Evolutionary conservation across 92 coral and sea anemone genomes (phyloP).

Genomic region (Bergia sp.): DNA sequence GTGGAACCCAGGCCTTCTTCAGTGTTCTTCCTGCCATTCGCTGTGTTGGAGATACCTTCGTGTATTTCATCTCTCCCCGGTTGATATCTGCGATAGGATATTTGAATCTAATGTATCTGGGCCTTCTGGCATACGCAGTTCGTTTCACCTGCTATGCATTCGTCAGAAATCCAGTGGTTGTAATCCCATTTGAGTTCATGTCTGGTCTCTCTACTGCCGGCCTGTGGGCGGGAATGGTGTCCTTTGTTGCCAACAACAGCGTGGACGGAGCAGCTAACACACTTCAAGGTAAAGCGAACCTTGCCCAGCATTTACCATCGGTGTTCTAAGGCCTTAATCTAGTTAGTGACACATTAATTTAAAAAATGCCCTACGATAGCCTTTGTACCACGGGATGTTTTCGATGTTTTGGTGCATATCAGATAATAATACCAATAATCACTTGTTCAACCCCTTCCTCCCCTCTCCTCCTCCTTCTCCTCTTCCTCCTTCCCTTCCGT

Average conservation of each 20-base stretch:
- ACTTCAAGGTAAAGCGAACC: slow-evolving; percentile 43
- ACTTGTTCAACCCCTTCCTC: not conserved
- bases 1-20: slow-evolving; percentile 64
- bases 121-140: slow-evolving; percentile 55
- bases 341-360: not conserved
- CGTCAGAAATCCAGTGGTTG: slow-evolving; percentile 58
- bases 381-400: not conserved
- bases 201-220: slow-evolving; percentile 79
- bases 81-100: slow-evolving; percentile 60
- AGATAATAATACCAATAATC: too few species aligned
- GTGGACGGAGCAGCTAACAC: slow-evolving; percentile 63
- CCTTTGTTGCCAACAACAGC: slow-evolving; percentile 59
- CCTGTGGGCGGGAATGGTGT: slow-evolving; percentile 73
- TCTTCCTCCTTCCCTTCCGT: not conserved
- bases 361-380: not conserved
- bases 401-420: too few species aligned
- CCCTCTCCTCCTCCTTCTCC: not conserved
- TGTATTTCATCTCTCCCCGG: slow-evolving; percentile 64
- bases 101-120: slow-evolving; percentile 63
- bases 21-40: slow-evolving; percentile 67
- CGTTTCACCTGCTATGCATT: slow-evolving; percentile 65
- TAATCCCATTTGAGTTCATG: slow-evolving; percentile 64
- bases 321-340: not conserved
- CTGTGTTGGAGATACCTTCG: slow-evolving; percentile 61
- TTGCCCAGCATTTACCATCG: not conserved